Base-by-base conservation (phyloP, 2,888 invertebrate genomes). In the Hypselothyrea guttata region DNA sequence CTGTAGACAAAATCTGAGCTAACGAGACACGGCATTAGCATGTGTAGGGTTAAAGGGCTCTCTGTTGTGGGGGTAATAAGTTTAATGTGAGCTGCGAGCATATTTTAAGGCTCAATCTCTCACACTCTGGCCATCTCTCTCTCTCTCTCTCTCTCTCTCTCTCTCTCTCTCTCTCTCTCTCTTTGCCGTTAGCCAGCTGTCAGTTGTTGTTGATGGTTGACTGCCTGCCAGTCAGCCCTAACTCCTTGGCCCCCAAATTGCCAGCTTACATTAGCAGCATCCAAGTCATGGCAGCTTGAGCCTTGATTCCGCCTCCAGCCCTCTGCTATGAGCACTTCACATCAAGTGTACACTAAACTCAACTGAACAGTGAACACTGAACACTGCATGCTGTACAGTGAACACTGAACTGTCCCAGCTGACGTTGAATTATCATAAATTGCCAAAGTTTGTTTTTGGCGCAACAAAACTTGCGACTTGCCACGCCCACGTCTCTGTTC, bases 361-460 rank as follows among this genome's bases (percentile, higher is more conserved):
- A 12, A 34, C 15, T 34, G 41, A 34, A 49, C 40, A 49, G 13
- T 46, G 51, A 42, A 60, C n/a, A n/a, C n/a, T n/a, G n/a, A n/a
- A n/a, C n/a, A n/a, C n/a, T n/a, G n/a, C n/a, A n/a, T n/a, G n/a
- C 45, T 42, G 52, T 33, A 56, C 53, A 53, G 37, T 68, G 75
- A 63, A 72, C 75, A 71, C 76, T 75, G 82, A 86, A 84, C 85
- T 85, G 84, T 86, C 86, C 81, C 87, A 87, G 86, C 87, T 87
- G 87, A 86, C 86, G 87, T 87, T 78, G 85, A 87, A 86, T 87
- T 87, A 87, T 85, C 87, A 87, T 87, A 87, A 87, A 87, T 86
- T 86, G 83, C 78, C 77, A 72, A 85, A 84, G 85, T 84, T 84
- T 85, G 84, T 78, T 85, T 83, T 78, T 73, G 74, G 75, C 76